phyloP scores from a whole-genome alignment of 2,797 vertebrate species.

The Poecilia velifera region DNA sequence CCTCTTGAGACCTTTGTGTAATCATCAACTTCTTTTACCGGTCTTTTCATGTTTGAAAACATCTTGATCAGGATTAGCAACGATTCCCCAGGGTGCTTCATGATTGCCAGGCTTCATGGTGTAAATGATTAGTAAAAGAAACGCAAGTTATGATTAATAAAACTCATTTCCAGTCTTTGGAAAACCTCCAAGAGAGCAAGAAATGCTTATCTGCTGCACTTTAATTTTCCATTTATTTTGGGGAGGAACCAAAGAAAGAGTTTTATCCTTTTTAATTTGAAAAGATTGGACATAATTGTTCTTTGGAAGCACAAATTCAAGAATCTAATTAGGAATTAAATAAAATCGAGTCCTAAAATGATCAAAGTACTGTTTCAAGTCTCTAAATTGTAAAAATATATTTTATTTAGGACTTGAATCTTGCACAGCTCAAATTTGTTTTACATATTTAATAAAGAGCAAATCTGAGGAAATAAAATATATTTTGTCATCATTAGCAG shows the following conservation, averaged over 20 bases:
- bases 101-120: constrained; percentile 35
- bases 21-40: constrained; percentile 34
- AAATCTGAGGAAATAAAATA: neutral
- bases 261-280: constrained; percentile 31
- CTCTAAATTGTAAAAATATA: neutral
- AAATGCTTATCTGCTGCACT: constrained; percentile 35
- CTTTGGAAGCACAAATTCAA: neutral
- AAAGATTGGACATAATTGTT: constrained; percentile 3
- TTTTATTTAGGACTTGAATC: neutral
- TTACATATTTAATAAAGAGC: neutral
- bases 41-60: constrained; percentile 35
- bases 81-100: constrained; percentile 33
- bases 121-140: constrained; percentile 45
- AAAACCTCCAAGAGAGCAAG: constrained; percentile 44
- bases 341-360: neutral
- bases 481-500: neutral
- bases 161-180: constrained; percentile 31
- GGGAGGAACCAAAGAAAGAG: constrained; percentile 8
- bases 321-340: constrained; percentile 13
- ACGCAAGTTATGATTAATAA: constrained; percentile 40
- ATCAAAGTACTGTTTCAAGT: neutral
- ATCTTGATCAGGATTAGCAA: constrained; percentile 45
- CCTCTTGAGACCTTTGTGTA: constrained; percentile 15
- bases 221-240: constrained; percentile 48
- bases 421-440: neutral